Evolutionary conservation across 2,113 vertebrate species (phyloP), one percentile per base, ranked within the genome.

Genomic region (Neogobius melanostomus): DNA sequence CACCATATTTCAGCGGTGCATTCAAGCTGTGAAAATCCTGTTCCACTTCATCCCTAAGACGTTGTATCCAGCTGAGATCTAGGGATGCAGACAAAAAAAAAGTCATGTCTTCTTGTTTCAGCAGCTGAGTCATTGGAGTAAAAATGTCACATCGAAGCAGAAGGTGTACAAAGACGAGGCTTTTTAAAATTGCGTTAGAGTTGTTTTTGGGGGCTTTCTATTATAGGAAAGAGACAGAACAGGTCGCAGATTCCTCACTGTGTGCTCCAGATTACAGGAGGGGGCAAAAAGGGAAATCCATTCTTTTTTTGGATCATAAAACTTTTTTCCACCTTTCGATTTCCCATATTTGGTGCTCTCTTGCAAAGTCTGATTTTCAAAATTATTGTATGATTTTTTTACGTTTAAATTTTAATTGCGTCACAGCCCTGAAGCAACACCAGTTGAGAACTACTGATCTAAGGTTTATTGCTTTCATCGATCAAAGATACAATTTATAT

Each of bases 1-100:
- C 70, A 54, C 56, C 14, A 77, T 69, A 70, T 74, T 9, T 44
- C 76, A 79, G 68, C 36, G 65, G 64, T 68, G 49, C 74, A 66
- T 77, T 75, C 71, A 79, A 65, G 66, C 70, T 79, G 71, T 72
- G 68, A 70, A 77, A 77, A 81, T 70, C 61, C 73, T 65, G n/a
- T 64, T 63, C 36, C 53, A 57, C 56, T 73, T 76, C 42, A 68
- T 76, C 60, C 66, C 66, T 59, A 61, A 78, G 43, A 59, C 63
- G n/a, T 21, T 51, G 7, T 17, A 16, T 71, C 45, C 64, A 66
- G 61, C 61, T 61, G 43, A 71, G 62, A 49, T 77, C 17, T 56
- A 15, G 17, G 59, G 50, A 21, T 17, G n/a, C 36, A 28, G 16
- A 70, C 68, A 51, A 56, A 56, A 45, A 56, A 45, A 53, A 68